Evolutionary conservation across 2,888 invertebrate species (phyloP).

Genomic region (Dichetophora obliterata): DNA sequence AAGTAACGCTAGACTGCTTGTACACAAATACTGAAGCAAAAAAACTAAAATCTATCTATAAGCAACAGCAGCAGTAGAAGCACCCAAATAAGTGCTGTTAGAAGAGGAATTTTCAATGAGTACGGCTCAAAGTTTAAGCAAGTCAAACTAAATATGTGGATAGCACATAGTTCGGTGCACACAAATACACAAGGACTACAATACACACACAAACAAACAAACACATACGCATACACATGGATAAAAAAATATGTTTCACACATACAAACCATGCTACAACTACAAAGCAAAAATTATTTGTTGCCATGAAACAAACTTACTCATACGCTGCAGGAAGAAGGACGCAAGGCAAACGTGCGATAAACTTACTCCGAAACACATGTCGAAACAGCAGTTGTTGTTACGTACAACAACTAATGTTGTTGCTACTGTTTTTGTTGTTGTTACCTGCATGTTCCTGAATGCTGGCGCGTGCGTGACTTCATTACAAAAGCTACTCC

Average conservation of each 20-base stretch:
- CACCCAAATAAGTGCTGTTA: background rate
- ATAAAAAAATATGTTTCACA: background rate
- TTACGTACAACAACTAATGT: background rate
- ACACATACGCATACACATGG: background rate
- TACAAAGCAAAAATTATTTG: background rate
- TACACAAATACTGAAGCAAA: background rate
- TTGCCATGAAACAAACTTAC: too few relatives aligned
- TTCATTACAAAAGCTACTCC: background rate
- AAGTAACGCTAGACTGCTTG: constrained; percentile 11
- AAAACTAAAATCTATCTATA: background rate
- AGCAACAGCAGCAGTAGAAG: background rate
- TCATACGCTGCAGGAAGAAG: background rate
- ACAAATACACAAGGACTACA: background rate
- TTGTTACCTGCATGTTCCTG: background rate
- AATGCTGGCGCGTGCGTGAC: background rate
- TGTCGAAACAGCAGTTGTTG: background rate
- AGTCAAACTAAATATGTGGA: constrained; percentile 25
- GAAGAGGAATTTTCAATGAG: constrained; percentile 7
- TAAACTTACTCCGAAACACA: background rate
- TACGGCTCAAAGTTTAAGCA: constrained; percentile 21
- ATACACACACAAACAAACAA: background rate
- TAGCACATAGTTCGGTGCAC: constrained; percentile 1
- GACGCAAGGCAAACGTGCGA: background rate
- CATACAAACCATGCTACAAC: background rate
- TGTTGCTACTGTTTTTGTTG: constrained; percentile 7